Base-by-base conservation (phyloP, 2,797 vertebrate genomes). In the Chrosomus eos region DNA sequence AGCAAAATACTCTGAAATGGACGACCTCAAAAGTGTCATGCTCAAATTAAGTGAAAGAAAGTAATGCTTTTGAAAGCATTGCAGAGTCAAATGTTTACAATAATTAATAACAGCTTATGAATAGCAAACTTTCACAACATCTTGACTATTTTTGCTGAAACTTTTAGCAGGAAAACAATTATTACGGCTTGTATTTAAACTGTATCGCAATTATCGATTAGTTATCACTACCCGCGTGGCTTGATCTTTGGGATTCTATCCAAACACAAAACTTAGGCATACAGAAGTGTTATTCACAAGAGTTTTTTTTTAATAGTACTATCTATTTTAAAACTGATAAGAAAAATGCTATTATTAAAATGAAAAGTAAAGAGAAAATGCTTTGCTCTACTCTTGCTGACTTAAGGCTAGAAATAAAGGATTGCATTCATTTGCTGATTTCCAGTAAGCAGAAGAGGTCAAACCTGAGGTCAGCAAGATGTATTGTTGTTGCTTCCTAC, bases 401-500 rank as follows among this genome's bases (percentile, higher is more conserved):
- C 78, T 68, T 26, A 7, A 26, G 1, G 21, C 45, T 40, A 21
- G 14, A 6, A 81, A 38, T 53, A 78, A 62, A 64, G n/a, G 31
- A 72, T 58, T 81, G 11, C 38, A 58, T 43, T 58, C 2, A 70
- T 81, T 68, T 38, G 21, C 36, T 43, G 33, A 58, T 70, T 72
- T 72, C 7, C 68, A 45, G 26, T n/a, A 23, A 60, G 18, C 10
- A 23, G 11, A 60, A 80, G 60, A 81, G 19, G 53, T 43, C 80
- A 81, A 36, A 21, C 6, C 51, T 28, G 67, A 72, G 38, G 80
- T 72, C 23, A 60, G 55, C 36, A 6, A 2, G 4, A 77, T 40
- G 53, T 60, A 28, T 77, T 77, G 33, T 76, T 55, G n/a, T 45
- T 79, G 58, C 16, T 64, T 60, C 55, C 23, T 33, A 53, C 31